A percentile compares a stretch with the other conserved stretches of the same genome.
These are phyloP conservation scores for Zaprionus camerounensis DNA, from an alignment of 1,140 invertebrate species.

Conservation along the genomic window DNA sequence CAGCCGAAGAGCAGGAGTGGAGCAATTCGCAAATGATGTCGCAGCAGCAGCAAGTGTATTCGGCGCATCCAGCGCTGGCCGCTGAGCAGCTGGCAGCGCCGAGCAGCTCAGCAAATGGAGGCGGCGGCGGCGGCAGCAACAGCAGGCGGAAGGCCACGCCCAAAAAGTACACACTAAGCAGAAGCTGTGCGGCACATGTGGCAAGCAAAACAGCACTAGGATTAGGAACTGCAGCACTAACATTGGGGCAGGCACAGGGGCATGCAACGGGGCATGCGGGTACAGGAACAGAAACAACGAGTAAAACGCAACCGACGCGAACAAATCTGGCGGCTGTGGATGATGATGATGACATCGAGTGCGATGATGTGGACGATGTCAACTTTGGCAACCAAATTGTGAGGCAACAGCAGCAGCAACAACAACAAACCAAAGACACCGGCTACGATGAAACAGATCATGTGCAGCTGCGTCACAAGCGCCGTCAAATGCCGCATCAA, in stretches of 20 bases:
- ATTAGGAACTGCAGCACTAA: not conserved
- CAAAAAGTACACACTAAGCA: constrained; percentile 67
- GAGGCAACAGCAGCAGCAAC: constrained; percentile 34
- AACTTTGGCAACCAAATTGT: constrained; percentile 66
- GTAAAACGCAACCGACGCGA: constrained; percentile 65
- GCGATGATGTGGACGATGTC: constrained; percentile 72
- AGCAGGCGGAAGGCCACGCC: constrained; percentile 69
- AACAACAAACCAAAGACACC: constrained; percentile 73
- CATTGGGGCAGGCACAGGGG: constrained; percentile 2
- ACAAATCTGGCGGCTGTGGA: constrained; percentile 72
- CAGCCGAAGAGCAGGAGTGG: not conserved
- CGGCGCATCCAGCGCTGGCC: constrained; percentile 80
- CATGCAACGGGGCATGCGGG: not conserved
- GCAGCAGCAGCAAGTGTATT: constrained; percentile 67
- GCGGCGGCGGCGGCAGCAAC: constrained; percentile 11
- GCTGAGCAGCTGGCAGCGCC: constrained; percentile 74
- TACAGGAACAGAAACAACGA: not conserved
- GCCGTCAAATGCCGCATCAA: constrained; percentile 59
- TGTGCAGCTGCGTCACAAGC: constrained; percentile 75
- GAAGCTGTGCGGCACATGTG: constrained; percentile 61
- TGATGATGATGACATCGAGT: constrained; percentile 74
- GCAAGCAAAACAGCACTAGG: not conserved
- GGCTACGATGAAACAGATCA: constrained; percentile 78
- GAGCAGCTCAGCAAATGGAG: constrained; percentile 41
- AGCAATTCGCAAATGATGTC: constrained; percentile 50